These are phyloP conservation scores for Meteorus colon DNA, from an alignment of 2,888 invertebrate species.

Conservation along the genomic window DNA sequence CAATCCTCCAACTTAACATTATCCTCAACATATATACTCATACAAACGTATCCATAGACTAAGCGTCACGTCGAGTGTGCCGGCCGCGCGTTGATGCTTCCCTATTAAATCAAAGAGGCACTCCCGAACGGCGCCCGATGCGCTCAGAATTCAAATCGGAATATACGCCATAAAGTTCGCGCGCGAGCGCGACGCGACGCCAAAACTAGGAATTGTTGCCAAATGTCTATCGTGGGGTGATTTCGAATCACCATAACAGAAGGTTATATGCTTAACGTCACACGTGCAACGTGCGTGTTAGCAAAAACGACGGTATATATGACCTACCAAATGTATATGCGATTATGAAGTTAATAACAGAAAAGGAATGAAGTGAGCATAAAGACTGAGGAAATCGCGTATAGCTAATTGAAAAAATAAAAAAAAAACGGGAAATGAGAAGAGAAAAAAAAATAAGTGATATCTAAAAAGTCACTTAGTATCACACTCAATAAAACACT, in stretches of 20 bases:
- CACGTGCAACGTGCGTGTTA: conserved; percentile 7
- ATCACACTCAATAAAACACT: conserved; percentile 38
- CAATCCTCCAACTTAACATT: no score
- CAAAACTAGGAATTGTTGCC: conserved; percentile 48
- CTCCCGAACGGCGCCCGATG: conserved; percentile 66
- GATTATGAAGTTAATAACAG: conserved; percentile 21
- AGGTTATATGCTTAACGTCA: background rate
- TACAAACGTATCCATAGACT: background rate
- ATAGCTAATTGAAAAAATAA: background rate
- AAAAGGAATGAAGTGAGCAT: background rate
- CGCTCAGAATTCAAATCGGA: conserved; percentile 65
- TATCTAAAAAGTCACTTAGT: conserved; percentile 37
- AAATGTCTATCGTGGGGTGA: conserved; percentile 50
- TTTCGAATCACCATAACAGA: conserved; percentile 13
- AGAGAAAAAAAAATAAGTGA: conserved; percentile 9
- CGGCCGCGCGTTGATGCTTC: conserved; percentile 61
- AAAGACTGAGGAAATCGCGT: background rate
- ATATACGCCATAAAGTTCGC: conserved; percentile 58
- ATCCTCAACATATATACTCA: background rate
- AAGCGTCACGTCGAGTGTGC: conserved; percentile 45
- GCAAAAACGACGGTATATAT: conserved; percentile 13
- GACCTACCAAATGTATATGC: conserved; percentile 24
- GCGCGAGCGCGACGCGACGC: conserved; percentile 18
- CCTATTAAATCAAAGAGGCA: conserved; percentile 69
- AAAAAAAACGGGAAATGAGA: background rate